Evolutionary conservation across 2,888 invertebrate species (phyloP), one percentile per base, ranked within the genome.

Genomic region (Eremobia ochroleuca): DNA sequence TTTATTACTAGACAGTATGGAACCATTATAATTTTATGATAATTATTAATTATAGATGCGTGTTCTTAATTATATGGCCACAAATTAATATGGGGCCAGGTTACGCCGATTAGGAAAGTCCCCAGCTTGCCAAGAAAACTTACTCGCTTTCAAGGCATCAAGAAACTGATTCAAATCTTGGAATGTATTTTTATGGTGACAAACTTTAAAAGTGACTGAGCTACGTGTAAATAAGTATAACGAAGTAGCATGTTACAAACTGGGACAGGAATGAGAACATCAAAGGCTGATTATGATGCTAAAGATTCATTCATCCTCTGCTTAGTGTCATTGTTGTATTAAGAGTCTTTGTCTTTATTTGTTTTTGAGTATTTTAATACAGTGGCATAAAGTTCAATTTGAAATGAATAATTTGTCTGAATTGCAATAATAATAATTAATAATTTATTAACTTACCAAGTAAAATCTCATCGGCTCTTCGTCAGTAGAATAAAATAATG

Each of bases 21-120:
- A 34, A 68, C 52, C 31, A 67, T 73, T 34, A 73, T 52, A 77
- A 71, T 77, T 85, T 82, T 65, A 85, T 77, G 77, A 43, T 71
- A 71, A 37, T 73, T 68, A 68, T 82, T 70, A 71, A 77, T 71
- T 82, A 77, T 37, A 73, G 43, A 64, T 58, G 69, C 58, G 66
- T 40, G 62, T 66, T 77, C 11, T 73, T 68, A 85, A 82, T 82
- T 77, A 77, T 59, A 81, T 40, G n/a, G 34, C 13, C 61, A 21
- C 43, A n/a, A 43, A 64, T 76, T 46, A 81, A 85, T 70, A 58
- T 40, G 61, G 46, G 31, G 40, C 34, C 21, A 67, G 8, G 72
- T 46, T 21, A 68, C 71, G 70, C 55, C 5, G 55, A 70, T 81
- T 64, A 64, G 31, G n/a, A 49, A 58, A 37, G 37, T 31, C 28